Conservation (phyloP, 2,113 vertebrate species). For the Erythrocercus mccallii region DNA sequence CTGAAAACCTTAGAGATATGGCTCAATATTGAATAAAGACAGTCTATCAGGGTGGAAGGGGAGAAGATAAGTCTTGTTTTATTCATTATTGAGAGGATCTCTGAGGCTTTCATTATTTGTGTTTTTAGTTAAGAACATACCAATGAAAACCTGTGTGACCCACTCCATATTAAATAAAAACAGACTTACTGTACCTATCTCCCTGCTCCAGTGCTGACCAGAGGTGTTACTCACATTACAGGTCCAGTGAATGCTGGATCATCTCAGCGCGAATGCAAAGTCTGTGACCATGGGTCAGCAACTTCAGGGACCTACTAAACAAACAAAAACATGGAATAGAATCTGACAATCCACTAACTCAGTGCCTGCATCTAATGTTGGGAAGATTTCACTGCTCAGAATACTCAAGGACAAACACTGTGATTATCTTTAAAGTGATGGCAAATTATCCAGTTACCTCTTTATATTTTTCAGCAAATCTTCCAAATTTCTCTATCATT, state of each 20-base stretch:
- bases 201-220: slow-evolving; percentile 68
- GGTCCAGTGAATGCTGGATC: slow-evolving; percentile 65
- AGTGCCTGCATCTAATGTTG: not conserved
- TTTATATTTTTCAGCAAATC: slow-evolving; percentile 95
- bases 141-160: slow-evolving; percentile 65
- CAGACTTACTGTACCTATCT: slow-evolving; percentile 67
- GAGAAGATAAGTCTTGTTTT: slow-evolving; percentile 64
- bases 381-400: slow-evolving; percentile 25
- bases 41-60: not conserved
- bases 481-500: slow-evolving; percentile 98
- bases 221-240: slow-evolving; percentile 67
- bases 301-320: slow-evolving; percentile 66
- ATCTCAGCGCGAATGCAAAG: slow-evolving; percentile 60
- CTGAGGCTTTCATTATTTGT: slow-evolving; percentile 62
- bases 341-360: slow-evolving; percentile 44
- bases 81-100: slow-evolving; percentile 70
- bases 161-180: slow-evolving; percentile 69
- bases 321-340: slow-evolving; percentile 64
- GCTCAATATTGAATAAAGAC: slow-evolving; percentile 65
- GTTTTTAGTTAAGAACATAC: slow-evolving; percentile 5
- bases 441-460: slow-evolving; percentile 77
- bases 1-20: slow-evolving; percentile 56
- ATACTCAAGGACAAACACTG: not conserved
- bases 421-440: not conserved
- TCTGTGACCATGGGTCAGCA: slow-evolving; percentile 66